Percentiles rank a stretch among this genome's conserved stretches.
phyloP scores from a whole-genome alignment of 2,888 invertebrate species.

The Octodonta nipae region DNA sequence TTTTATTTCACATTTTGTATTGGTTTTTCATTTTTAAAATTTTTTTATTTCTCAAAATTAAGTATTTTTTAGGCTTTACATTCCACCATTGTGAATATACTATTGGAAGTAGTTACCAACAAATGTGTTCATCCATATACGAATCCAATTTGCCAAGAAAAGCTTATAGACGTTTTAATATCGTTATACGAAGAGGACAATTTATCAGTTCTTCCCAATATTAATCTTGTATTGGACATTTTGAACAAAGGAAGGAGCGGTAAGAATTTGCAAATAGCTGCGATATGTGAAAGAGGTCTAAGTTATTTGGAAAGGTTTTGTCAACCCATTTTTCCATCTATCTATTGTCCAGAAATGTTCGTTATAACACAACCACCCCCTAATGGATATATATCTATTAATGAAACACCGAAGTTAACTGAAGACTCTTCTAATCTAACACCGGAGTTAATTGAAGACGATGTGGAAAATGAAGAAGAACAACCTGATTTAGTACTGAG shows the following conservation, averaged over 20 bases:
- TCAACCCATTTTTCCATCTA: not conserved
- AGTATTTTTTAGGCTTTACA: not conserved
- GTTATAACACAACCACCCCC: not conserved
- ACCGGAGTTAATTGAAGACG: no score
- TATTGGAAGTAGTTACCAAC: no score
- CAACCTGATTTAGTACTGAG: no score
- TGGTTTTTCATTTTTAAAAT: no score
- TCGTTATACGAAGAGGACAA: not conserved
- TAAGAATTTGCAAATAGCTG: not conserved
- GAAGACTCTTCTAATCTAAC: no score
- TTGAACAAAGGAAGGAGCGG: not conserved
- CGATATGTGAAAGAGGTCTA: not conserved
- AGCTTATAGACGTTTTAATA: not conserved
- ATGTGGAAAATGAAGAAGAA: not conserved
- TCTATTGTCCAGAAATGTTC: not conserved
- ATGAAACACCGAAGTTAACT: no score
- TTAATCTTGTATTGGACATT: not conserved
- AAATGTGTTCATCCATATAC: not conserved
- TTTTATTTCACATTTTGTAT: no score
- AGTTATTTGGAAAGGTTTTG: not conserved
- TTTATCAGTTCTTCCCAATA: not conserved
- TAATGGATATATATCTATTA: conserved; percentile 1
- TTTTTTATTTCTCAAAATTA: no score
- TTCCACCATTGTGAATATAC: no score
- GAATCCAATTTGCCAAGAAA: not conserved